A percentile compares a stretch with the other conserved stretches of the same genome.
Evolutionary conservation across 1,140 invertebrate species (phyloP).

Genomic region (Scaptomyza pallida): DNA sequence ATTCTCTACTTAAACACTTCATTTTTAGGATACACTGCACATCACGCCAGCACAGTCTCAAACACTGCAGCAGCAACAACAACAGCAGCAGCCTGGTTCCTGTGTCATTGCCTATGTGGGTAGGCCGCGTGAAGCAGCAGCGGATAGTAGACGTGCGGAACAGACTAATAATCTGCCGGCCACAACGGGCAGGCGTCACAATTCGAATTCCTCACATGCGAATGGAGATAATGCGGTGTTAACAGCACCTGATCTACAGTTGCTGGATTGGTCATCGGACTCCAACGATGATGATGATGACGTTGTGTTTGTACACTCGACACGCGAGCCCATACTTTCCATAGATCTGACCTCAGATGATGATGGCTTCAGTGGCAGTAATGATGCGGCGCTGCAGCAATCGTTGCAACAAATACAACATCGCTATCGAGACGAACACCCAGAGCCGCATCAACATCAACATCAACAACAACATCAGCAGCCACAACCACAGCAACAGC

Average conservation of each 20-base stretch:
- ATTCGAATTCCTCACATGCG: not conserved
- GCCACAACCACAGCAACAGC: slow-evolving; percentile 17
- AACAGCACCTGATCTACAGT: slow-evolving; percentile 90
- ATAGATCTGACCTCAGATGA: slow-evolving; percentile 81
- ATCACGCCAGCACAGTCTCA: slow-evolving; percentile 4
- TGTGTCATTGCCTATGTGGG: slow-evolving; percentile 76
- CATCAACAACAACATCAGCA: slow-evolving; percentile 15
- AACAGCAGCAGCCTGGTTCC: slow-evolving; percentile 43
- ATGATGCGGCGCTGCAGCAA: slow-evolving; percentile 23
- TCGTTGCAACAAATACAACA: slow-evolving; percentile 16
- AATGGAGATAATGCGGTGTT: slow-evolving; percentile 83
- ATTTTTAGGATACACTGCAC: slow-evolving; percentile 11
- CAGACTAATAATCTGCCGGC: slow-evolving; percentile 53
- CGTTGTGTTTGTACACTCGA: slow-evolving; percentile 82
- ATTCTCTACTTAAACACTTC: no score
- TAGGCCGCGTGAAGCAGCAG: slow-evolving; percentile 47
- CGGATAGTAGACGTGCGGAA: slow-evolving; percentile 13
- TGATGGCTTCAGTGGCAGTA: slow-evolving; percentile 49
- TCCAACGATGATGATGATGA: slow-evolving; percentile 87
- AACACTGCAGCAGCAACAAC: slow-evolving; percentile 11
- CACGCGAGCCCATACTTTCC: slow-evolving; percentile 75
- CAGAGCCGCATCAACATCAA: not conserved
- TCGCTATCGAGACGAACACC: not conserved
- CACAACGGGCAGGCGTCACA: slow-evolving; percentile 50
- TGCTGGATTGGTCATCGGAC: slow-evolving; percentile 90